Evolutionary conservation across 2,888 invertebrate species (phyloP), one percentile per base, ranked within the genome.

Genomic region (Zygothrica quintamaculata): DNA sequence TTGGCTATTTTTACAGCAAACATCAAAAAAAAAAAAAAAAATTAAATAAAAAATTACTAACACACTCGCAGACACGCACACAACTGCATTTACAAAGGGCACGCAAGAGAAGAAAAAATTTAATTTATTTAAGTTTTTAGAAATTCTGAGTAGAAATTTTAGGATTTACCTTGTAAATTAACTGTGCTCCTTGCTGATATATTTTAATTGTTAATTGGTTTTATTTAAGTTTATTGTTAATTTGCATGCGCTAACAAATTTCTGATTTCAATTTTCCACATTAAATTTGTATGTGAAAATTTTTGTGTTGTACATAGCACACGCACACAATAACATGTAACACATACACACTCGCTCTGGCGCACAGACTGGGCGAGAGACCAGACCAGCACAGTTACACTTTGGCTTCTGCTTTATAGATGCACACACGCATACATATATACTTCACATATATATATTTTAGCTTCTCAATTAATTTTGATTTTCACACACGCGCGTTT

Each of bases 1-100:
- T 71, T 57, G 61, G 79, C 81, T 79, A 79, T 84, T 79, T 79
- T 84, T 79, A 79, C 79, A 74, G 84, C 77, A 70, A 80, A 81
- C 75, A 78, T 62, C 44, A 73, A 81, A 77, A 74, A 56, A 69
- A 67, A 61, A 79, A 72, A 66, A 74, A n/a, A n/a, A 77, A 79
- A 59, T 65, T 71, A 53, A 72, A 68, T 40, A 29, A 29, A 22
- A 22, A 22, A 22, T 22, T 29, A 29, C 29, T 29, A 60, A 70
- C 52, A 65, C 73, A 53, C 40, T 5, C 52, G 50, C 59, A 58
- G 12, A 18, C 44, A 37, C 39, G 44, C 60, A 42, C 57, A 53
- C 65, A 37, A 47, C 51, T 43, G 51, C 67, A 61, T 37, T 51
- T 64, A 51, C 46, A 65, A 74, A 71, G 71, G 71, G 71, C 73